Evolutionary conservation across 2,113 vertebrate species (phyloP).

Genomic region (Engraulis encrasicolus): DNA sequence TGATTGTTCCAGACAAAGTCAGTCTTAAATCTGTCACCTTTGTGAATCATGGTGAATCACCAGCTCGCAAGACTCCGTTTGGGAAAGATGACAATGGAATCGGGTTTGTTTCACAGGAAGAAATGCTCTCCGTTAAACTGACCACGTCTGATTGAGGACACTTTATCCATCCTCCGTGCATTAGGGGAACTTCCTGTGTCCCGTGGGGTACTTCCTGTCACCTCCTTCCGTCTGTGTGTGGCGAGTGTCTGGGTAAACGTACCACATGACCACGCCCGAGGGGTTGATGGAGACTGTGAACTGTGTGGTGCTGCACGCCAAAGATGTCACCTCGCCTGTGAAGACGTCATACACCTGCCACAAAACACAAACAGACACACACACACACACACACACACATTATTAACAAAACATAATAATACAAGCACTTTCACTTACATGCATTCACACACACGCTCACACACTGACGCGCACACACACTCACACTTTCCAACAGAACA

Average conservation of each 20-base stretch:
- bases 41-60: neutral
- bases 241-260: slow-evolving; percentile 63
- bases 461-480: too few species aligned
- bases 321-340: slow-evolving; percentile 49
- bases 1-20: neutral
- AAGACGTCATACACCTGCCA: slow-evolving; percentile 80
- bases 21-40: neutral
- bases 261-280: slow-evolving; percentile 87
- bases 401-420: neutral
- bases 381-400: neutral
- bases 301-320: slow-evolving; percentile 60
- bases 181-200: neutral
- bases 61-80: neutral
- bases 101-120: slow-evolving; percentile 7
- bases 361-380: slow-evolving; percentile 17
- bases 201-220: neutral
- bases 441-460: neutral
- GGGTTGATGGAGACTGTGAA: slow-evolving; percentile 81
- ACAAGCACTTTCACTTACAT: too few species aligned
- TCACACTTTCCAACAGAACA: too few species aligned
- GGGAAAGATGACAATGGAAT: neutral
- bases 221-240: neutral
- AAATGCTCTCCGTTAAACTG: neutral
- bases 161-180: neutral
- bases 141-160: neutral